phyloP scores from a whole-genome alignment of 30 jellyfish, hydroid and myxozoan genomes.

The Pelagia noctiluca region DNA sequence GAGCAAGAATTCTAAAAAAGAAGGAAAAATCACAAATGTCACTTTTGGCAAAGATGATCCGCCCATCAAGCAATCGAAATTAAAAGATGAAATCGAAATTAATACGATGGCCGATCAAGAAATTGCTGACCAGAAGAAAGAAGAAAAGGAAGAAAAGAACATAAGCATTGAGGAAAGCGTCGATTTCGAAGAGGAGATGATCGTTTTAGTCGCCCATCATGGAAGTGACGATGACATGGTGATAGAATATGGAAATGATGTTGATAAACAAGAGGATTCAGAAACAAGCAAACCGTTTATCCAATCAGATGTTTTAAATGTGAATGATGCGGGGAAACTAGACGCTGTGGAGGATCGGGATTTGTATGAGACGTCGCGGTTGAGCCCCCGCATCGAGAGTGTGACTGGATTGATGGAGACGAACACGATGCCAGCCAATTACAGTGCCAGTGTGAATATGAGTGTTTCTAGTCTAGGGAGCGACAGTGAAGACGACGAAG shows the following conservation, averaged over 20 bases:
- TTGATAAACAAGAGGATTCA: conserved; percentile 25
- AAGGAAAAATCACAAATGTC: no score
- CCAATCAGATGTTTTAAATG: not conserved
- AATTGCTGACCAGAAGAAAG: not conserved
- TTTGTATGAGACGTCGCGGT: conserved; percentile 58
- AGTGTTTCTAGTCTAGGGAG: conserved; percentile 75
- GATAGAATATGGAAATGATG: conserved; percentile 50
- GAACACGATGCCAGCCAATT: conserved; percentile 66
- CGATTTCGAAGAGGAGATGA: conserved; percentile 59
- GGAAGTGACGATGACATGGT: conserved; percentile 73
- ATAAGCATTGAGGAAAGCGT: conserved; percentile 24
- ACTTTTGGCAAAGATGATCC: no score
- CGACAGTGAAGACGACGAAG: conserved; percentile 71
- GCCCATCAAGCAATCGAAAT: no score
- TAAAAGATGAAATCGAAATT: no score
- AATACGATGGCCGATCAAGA: no score
- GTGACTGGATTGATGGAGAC: conserved; percentile 79
- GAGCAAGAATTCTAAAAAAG: not conserved
- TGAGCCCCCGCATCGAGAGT: conserved; percentile 69
- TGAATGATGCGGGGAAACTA: conserved; percentile 8
- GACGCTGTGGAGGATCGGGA: conserved; percentile 59
- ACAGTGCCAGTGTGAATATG: conserved; percentile 71
- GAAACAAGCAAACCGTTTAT: not conserved
- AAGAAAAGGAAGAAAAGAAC: not conserved
- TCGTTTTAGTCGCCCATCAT: conserved; percentile 79